These are phyloP conservation scores for Heliocidaris tuberculata DNA, from an alignment of 35 echinoderm and acorn worm genomes.

Conservation along the genomic window DNA sequence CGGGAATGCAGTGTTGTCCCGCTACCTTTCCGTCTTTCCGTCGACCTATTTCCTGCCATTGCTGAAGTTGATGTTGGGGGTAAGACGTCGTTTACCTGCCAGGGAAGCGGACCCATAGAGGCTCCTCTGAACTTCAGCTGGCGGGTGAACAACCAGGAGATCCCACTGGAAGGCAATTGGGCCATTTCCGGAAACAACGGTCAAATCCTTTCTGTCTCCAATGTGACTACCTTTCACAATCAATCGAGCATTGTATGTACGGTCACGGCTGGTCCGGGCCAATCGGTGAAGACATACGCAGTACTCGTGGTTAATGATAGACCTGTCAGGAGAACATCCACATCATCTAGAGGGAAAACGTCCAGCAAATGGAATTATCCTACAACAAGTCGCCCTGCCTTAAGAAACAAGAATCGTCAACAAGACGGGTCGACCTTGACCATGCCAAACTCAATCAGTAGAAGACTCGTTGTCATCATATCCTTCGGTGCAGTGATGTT, in stretches of 20 bases:
- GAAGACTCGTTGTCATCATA: conserved; percentile 13
- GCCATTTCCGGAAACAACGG: conserved; percentile 12
- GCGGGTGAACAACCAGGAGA: neutral
- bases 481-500: conserved; percentile 39
- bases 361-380: neutral
- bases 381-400: neutral
- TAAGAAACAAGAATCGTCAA: neutral
- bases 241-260: conserved; percentile 35
- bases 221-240: neutral
- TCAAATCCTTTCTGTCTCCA: neutral
- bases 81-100: conserved; percentile 20
- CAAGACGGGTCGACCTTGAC: neutral
- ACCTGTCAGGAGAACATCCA: neutral
- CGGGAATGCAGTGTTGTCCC: conserved; percentile 35
- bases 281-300: conserved; percentile 35
- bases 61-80: neutral
- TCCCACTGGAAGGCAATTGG: neutral
- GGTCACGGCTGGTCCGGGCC: conserved; percentile 32
- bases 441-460: conserved; percentile 21
- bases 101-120: neutral
- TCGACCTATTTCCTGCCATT: neutral
- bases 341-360: neutral
- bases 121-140: conserved; percentile 5
- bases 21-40: conserved; percentile 32
- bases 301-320: conserved; percentile 12